Percentiles rank a stretch among this genome's conserved stretches.
phyloP scores from a whole-genome alignment of 1,140 invertebrate species.

The Sitobion miscanthi region DNA sequence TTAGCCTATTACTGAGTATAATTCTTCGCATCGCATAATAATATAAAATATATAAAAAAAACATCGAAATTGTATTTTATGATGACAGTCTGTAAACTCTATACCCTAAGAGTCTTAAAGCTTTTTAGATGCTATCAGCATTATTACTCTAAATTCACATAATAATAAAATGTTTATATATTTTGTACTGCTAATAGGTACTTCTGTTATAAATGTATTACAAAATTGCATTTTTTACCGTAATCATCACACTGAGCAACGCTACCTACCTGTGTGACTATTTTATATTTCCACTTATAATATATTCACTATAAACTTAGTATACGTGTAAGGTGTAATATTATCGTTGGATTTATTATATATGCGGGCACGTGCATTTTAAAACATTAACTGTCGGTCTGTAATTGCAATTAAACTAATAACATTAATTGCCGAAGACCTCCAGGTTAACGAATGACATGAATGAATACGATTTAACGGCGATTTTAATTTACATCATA shows the following conservation, averaged over 20 bases:
- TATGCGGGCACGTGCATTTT: neutral
- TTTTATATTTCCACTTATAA: neutral
- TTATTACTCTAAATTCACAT: neutral
- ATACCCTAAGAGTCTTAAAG: neutral
- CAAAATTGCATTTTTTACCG: neutral
- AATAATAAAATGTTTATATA: conserved; percentile 2
- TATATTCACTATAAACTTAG: neutral
- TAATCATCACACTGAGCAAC: neutral
- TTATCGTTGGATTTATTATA: neutral
- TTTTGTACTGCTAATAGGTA: neutral
- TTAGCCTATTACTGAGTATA: neutral
- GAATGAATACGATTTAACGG: neutral
- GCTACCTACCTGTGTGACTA: neutral
- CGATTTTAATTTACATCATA: neutral
- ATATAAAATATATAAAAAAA: neutral
- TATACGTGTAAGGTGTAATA: neutral
- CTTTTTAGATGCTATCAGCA: neutral
- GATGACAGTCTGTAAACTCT: neutral
- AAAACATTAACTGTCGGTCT: neutral
- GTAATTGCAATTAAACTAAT: neutral
- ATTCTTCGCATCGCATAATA: neutral
- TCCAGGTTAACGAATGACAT: neutral
- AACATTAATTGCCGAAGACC: neutral
- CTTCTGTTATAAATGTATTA: neutral
- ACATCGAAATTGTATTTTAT: neutral